These are phyloP conservation scores for Catostomus latipinnis DNA, from an alignment of 2,797 vertebrate species.

Conservation along the genomic window DNA sequence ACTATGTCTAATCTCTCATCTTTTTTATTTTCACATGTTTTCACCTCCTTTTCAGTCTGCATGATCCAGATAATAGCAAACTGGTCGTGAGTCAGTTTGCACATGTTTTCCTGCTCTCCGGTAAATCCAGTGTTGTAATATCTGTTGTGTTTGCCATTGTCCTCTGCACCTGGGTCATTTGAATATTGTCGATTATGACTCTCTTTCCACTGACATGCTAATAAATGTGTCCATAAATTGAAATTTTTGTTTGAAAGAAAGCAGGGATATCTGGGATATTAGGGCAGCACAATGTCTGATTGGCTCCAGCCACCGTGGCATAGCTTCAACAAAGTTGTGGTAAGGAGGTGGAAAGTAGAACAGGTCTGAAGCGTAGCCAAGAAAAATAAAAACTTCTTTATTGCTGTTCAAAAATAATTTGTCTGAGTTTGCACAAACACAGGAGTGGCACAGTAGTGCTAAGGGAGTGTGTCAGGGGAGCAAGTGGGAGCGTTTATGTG, in stretches of 20 bases:
- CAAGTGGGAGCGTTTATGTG: constrained; percentile 19
- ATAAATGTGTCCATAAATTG: constrained; percentile 99
- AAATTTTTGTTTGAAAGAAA: constrained; percentile 95
- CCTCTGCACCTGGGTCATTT: constrained; percentile 32
- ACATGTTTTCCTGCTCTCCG: constrained; percentile 16
- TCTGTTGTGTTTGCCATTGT: constrained; percentile 22
- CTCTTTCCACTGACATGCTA: constrained; percentile 93
- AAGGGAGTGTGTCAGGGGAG: constrained; percentile 43
- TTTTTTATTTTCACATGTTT: constrained; percentile 80
- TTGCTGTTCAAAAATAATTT: constrained; percentile 95
- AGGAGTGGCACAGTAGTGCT: constrained; percentile 68
- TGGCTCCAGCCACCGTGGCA: constrained; percentile 95
- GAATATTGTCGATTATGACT: constrained; percentile 92
- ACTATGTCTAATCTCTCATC: constrained; percentile 62
- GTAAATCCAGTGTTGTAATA: constrained; percentile 25
- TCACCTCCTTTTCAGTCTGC: constrained; percentile 72
- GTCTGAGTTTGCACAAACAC: constrained; percentile 88
- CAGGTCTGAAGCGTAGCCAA: constrained; percentile 79
- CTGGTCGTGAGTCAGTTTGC: constrained; percentile 77
- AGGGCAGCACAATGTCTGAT: constrained; percentile 91
- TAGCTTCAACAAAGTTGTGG: constrained; percentile 74
- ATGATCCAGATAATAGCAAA: constrained; percentile 73
- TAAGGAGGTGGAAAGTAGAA: constrained; percentile 61
- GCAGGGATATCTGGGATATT: constrained; percentile 98
- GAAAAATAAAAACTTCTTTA: constrained; percentile 93